Evolutionary conservation across 2,888 invertebrate genomes (phyloP).

Genomic region (Acanthoscelides obtectus): DNA sequence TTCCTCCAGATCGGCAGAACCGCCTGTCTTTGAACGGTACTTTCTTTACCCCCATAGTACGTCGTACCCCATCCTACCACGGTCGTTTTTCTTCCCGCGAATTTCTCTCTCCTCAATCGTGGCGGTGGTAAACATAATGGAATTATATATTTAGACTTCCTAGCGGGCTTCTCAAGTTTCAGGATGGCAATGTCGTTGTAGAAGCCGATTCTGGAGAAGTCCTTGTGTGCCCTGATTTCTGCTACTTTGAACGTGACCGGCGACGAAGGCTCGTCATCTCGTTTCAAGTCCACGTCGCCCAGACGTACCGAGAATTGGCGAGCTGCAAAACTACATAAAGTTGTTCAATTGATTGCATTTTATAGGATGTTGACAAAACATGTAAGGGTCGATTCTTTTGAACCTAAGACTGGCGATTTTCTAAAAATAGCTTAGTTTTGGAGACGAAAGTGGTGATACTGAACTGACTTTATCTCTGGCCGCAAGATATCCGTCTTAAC

Average conservation of each 20-base stretch:
- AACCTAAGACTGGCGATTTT: too few relatives aligned
- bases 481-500: too few relatives aligned
- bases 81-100: constrained; percentile 72
- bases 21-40: constrained; percentile 79
- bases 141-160: constrained; percentile 79
- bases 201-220: constrained; percentile 86
- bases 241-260: constrained; percentile 75
- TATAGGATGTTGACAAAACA: neutral
- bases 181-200: constrained; percentile 92
- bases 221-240: constrained; percentile 75
- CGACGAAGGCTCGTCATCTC: constrained; percentile 79
- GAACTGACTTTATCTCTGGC: too few relatives aligned
- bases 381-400: too few relatives aligned
- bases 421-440: too few relatives aligned
- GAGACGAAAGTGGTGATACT: too few relatives aligned
- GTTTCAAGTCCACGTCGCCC: constrained; percentile 81
- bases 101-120: constrained; percentile 56
- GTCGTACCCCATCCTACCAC: constrained; percentile 94
- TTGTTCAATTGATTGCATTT: neutral
- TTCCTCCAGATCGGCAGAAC: constrained; percentile 85
- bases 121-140: constrained; percentile 77
- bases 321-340: constrained; percentile 67
- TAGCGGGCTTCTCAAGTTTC: constrained; percentile 67
- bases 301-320: constrained; percentile 85
- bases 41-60: constrained; percentile 84